Evolutionary conservation across 2,888 invertebrate species (phyloP).

Genomic region (Acronicta leporina): DNA sequence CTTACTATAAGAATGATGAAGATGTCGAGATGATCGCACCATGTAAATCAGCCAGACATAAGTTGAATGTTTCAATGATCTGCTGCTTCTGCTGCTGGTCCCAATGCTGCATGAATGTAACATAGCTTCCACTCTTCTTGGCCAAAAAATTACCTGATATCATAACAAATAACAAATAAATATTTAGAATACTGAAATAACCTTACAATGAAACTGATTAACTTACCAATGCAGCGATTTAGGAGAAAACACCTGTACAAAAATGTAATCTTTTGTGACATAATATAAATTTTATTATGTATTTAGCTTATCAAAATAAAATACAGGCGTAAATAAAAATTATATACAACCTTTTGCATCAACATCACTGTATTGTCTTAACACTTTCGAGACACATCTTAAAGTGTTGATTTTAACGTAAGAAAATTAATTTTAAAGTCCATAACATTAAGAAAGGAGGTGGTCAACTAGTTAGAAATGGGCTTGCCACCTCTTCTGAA

Average conservation of each 20-base stretch:
- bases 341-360: constrained; percentile 84
- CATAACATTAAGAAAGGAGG: constrained; percentile 55
- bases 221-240: constrained; percentile 76
- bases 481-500: constrained; percentile 82
- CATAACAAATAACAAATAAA: constrained; percentile 64
- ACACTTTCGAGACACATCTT: constrained; percentile 77
- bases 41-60: constrained; percentile 38
- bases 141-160: constrained; percentile 74
- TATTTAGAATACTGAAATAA: constrained; percentile 59
- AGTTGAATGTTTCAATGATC: constrained; percentile 16
- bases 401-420: constrained; percentile 67
- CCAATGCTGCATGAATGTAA: constrained; percentile 8
- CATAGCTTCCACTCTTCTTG: constrained; percentile 28
- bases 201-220: constrained; percentile 69
- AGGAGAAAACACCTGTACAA: constrained; percentile 69
- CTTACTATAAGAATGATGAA: constrained; percentile 84
- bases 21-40: constrained; percentile 57
- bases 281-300: constrained; percentile 82
- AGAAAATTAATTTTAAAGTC: constrained; percentile 67
- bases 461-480: constrained; percentile 72
- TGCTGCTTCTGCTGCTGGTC: constrained; percentile 25
- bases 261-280: constrained; percentile 72
- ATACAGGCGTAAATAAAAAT: constrained; percentile 82
- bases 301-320: constrained; percentile 78
- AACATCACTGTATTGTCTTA: constrained; percentile 76